Evolutionary conservation across 37 sponge, comb jelly and placozoan genomes (phyloP), one percentile per base, ranked within the genome.

Genomic region (Chondrosia reniformis): DNA sequence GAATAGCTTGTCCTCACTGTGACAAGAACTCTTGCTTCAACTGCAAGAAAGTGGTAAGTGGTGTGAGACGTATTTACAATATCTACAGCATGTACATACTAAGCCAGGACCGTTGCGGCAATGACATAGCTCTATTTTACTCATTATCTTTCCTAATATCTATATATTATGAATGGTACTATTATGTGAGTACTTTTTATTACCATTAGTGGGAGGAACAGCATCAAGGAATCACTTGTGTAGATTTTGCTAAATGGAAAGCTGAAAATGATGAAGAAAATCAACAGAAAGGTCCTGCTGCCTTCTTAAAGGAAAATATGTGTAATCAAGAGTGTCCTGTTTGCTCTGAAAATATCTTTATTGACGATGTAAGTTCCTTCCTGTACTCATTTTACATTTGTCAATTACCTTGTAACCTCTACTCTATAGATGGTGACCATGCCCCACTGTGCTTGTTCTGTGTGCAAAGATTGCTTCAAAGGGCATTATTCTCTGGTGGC

Each of bases 201-300:
- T 43, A 4, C n/a, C 41, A 49, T 8, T 63, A 94, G 92, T 94
- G 95, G 95, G 86, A 91, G 83, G 71, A 66, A 2, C 78, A 81
- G 43, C 95, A 94, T 67, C 44, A 87, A 27, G 89, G 87, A 10
- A n/a, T 84, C 0, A 38, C 76, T 8, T 94, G 95, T 62, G 86
- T 89, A 28, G 64, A 83, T 38, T 94, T 89, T 80, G 79, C 83
- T 12, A 57, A 79, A 43, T 94, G 95, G 95, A 86, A 85, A 79
- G 77, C 39, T 40, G 83, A 79, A 22, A 94, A 94, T 67, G 95
- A 94, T 74, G 85, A 85, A 54, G 86, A 88, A 7, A 55, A 55
- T 41, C 95, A 91, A 78, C 56, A 91, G 37, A 81, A 82, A 59
- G 95, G 91, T 1, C 84, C 91, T 64, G 91, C 95, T 0, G 95